phyloP scores from a whole-genome alignment of 2,888 invertebrate genomes.

The Dioctria rufipes region DNA sequence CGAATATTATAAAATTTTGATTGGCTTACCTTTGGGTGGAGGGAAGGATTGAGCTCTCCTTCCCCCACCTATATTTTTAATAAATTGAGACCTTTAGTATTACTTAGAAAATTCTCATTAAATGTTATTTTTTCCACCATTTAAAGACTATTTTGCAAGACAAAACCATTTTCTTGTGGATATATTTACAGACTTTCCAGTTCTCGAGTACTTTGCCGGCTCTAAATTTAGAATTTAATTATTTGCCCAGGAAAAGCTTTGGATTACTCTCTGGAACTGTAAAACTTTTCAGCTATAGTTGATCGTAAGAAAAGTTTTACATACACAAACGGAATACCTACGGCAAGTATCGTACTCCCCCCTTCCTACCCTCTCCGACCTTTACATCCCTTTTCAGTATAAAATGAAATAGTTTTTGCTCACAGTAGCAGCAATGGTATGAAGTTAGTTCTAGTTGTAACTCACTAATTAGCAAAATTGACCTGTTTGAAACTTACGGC shows the following conservation, averaged over 20 bases:
- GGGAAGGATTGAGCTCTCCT: accelerated
- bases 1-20: too few relatives aligned
- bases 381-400: too few relatives aligned
- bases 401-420: not conserved
- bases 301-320: slow-evolving; percentile 53
- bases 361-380: too few relatives aligned
- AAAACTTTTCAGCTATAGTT: slow-evolving; percentile 47
- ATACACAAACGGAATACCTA: not conserved
- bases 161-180: too few relatives aligned
- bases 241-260: slow-evolving; percentile 48
- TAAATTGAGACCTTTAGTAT: too few relatives aligned
- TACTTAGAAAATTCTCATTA: too few relatives aligned
- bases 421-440: not conserved
- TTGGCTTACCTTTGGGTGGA: too few relatives aligned
- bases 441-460: not conserved
- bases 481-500: not conserved
- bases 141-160: too few relatives aligned
- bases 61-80: too few relatives aligned
- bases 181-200: slow-evolving; percentile 13
- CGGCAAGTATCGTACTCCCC: not conserved
- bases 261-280: slow-evolving; percentile 40
- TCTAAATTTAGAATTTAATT: slow-evolving; percentile 54
- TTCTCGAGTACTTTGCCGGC: slow-evolving; percentile 50
- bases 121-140: too few relatives aligned
- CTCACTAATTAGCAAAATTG: not conserved